Evolutionary conservation across 2,888 invertebrate species (phyloP).

Genomic region (Tenthredo livida): DNA sequence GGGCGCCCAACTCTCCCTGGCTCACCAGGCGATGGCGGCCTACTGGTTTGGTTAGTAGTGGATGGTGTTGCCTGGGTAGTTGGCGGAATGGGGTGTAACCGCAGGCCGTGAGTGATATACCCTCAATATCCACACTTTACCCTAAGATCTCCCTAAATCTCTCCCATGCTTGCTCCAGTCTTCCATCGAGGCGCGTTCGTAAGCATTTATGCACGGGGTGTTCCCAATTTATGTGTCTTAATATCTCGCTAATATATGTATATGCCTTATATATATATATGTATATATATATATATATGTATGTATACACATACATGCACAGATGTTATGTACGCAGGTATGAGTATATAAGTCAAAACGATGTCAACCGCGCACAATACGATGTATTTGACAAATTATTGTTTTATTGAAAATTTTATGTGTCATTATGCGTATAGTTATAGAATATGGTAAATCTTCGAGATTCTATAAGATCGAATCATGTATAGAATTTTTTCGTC

Average conservation of each 20-base stretch:
- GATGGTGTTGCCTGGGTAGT: constrained; percentile 56
- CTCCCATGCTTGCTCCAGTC: constrained; percentile 62
- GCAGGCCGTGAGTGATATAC: constrained; percentile 73
- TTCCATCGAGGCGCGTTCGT: constrained; percentile 56
- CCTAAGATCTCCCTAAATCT: constrained; percentile 74
- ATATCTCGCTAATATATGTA: constrained; percentile 62
- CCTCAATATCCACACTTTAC: constrained; percentile 76
- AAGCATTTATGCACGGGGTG: constrained; percentile 64
- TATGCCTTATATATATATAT: background rate
- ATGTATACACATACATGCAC: background rate
- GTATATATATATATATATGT: background rate
- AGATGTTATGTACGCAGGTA: background rate
- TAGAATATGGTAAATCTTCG: background rate
- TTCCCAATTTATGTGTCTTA: constrained; percentile 67
- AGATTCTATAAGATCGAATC: background rate
- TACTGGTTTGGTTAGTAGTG: constrained; percentile 52
- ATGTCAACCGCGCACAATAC: background rate
- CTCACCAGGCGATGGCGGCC: constrained; percentile 52
- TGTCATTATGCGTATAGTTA: background rate
- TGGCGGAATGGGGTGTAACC: constrained; percentile 61
- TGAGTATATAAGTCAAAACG: too few relatives aligned
- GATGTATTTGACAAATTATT: background rate
- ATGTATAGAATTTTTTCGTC: background rate
- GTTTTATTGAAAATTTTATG: background rate
- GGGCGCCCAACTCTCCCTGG: constrained; percentile 10